Evolutionary conservation across 2,113 vertebrate genomes (phyloP), one percentile per base, ranked within the genome.

Genomic region (Chinchilla lanigera): DNA sequence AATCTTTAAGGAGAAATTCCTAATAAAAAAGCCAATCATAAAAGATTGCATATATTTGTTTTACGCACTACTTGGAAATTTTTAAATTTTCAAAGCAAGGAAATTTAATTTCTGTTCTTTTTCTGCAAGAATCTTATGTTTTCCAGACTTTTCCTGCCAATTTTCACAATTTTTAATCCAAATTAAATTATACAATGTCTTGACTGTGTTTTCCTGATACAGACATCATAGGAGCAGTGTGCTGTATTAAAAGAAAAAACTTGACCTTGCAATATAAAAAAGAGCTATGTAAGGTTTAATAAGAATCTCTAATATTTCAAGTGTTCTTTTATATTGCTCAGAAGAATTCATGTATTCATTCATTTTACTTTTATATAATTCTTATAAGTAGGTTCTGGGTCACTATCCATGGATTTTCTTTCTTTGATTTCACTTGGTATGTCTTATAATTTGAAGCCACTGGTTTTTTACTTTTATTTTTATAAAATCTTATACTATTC

Each of bases 31-130:
- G n/a, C 24, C 5, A 84, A 19, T 77, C 47, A 63, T 17, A 54
- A 73, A 82, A 58, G 7, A 24, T 75, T 75, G 24, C 5, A 75
- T 77, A 58, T 20, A 67, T 54, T 77, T 24, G 35, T n/a, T 89
- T 77, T 65, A 67, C 65, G 33, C 65, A 75, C 63, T 20, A 69
- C 47, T 96, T 44, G 89, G 33, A 93, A 82, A 90, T 86, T 63
- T 44, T 14, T 52, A 41, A 81, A 61, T 56, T 89, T 60, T 92
- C 58, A 35, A 77, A 14, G 52, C 75, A 92, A 54, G 60, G 35
- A 0, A 67, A 22, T 54, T 88, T 69, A 94, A 26, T 91, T 28
- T 47, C 20, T 84, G 11, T 2, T 8, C 33, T 52, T 80, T 67
- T 87, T 60, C 13, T 41, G 2, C 11, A 63, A 54, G n/a, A 33